These are phyloP conservation scores for Leucoptera coffeella DNA, from an alignment of 2,888 invertebrate genomes.

Conservation along the genomic window DNA sequence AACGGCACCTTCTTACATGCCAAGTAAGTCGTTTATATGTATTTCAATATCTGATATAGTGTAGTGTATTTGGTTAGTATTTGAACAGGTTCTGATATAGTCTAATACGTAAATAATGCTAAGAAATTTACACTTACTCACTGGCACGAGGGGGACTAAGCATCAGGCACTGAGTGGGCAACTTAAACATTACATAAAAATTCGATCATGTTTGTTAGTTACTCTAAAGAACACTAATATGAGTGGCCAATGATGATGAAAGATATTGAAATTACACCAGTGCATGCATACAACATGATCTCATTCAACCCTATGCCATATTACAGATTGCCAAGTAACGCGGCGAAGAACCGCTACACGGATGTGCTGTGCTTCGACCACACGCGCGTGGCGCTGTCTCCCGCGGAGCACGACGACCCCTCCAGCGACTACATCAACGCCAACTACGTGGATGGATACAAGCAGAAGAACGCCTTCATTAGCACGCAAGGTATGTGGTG, in stretches of 20 bases:
- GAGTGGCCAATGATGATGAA: too few species aligned
- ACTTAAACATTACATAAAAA: too few species aligned
- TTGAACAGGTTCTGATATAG: too few species aligned
- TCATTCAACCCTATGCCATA: too few species aligned
- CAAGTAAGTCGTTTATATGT: constrained; percentile 61
- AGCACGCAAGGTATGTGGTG: constrained; percentile 82
- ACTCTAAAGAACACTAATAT: too few species aligned
- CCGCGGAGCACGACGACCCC: constrained; percentile 64
- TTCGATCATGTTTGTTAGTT: too few species aligned
- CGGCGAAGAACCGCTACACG: constrained; percentile 85
- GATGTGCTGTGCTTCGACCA: constrained; percentile 96
- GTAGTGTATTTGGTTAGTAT: neutral
- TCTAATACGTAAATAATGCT: too few species aligned
- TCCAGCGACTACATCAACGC: constrained; percentile 93
- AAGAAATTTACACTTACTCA: too few species aligned
- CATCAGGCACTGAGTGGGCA: too few species aligned
- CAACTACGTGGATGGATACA: constrained; percentile 96
- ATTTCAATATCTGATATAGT: neutral
- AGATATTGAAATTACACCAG: too few species aligned
- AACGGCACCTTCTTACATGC: constrained; percentile 85
- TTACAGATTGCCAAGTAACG: constrained; percentile 50
- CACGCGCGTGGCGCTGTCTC: constrained; percentile 81
- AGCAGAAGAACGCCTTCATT: constrained; percentile 95
- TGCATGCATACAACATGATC: too few species aligned
- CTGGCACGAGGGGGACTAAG: too few species aligned